These are phyloP conservation scores for Imbricaverruca yamaguchii DNA, from an alignment of 2,888 invertebrate species.

Conservation along the genomic window DNA sequence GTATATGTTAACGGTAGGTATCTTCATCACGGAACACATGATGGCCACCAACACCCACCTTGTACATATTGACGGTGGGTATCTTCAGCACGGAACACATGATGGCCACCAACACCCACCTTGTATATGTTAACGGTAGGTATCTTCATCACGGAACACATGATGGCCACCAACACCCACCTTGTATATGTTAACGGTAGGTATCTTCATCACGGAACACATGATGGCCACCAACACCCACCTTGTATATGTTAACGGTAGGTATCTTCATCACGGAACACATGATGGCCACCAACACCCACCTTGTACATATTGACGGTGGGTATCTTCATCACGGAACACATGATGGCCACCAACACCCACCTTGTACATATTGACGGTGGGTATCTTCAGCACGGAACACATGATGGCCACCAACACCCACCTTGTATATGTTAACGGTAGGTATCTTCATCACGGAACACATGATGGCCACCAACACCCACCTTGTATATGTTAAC, in stretches of 20 bases:
- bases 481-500: too few species aligned
- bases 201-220: not conserved
- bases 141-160: too few species aligned
- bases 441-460: slow-evolving; percentile 3
- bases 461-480: slow-evolving; percentile 7
- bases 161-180: not conserved
- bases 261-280: too few species aligned
- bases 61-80: slow-evolving; percentile 7
- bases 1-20: too few species aligned
- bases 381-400: too few species aligned
- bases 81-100: slow-evolving; percentile 10
- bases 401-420: not conserved
- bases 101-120: slow-evolving; percentile 1
- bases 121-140: too few species aligned
- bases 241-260: too few species aligned
- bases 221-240: slow-evolving; percentile 10
- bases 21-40: too few species aligned
- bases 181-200: slow-evolving; percentile 10
- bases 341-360: slow-evolving; percentile 11
- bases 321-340: not conserved
- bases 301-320: slow-evolving; percentile 13
- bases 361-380: too few species aligned
- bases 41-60: not conserved
- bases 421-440: not conserved
- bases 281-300: not conserved